phyloP scores from a whole-genome alignment of 92 coral and sea anemone species.

The Bergia puertoricense region DNA sequence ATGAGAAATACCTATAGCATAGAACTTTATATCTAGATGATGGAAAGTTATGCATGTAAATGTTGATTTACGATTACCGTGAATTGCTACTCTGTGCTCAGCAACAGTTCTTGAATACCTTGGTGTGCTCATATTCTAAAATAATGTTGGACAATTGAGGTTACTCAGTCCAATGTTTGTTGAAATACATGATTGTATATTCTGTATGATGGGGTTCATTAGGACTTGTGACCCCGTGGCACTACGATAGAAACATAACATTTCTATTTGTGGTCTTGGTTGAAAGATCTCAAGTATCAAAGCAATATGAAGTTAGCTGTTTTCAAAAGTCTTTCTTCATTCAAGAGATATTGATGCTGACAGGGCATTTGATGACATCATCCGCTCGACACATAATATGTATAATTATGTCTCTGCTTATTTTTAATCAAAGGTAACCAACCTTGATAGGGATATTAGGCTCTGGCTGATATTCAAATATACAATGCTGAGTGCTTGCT shows the following conservation, averaged over 20 bases:
- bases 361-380: constrained; percentile 30
- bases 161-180: constrained; percentile 19
- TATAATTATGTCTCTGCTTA: not conserved
- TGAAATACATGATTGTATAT: constrained; percentile 28
- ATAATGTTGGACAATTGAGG: constrained; percentile 26
- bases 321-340: not conserved
- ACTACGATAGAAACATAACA: constrained; percentile 27
- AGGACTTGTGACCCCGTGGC: constrained; percentile 22
- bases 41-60: constrained; percentile 19
- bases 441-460: constrained; percentile 15
- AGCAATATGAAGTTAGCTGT: constrained; percentile 19
- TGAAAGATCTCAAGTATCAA: constrained; percentile 26
- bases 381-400: not conserved
- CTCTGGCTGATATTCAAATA: constrained; percentile 29
- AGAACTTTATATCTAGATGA: constrained; percentile 34
- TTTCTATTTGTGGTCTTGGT: constrained; percentile 22
- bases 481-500: constrained; percentile 14
- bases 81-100: not conserved
- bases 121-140: constrained; percentile 9
- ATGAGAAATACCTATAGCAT: constrained; percentile 35
- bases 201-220: constrained; percentile 36
- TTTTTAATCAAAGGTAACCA: too few relatives aligned
- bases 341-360: not conserved
- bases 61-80: not conserved
- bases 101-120: constrained; percentile 16